These are phyloP conservation scores for Drosophila hydei DNA, from an alignment of 1,140 invertebrate genomes.

Conservation along the genomic window DNA sequence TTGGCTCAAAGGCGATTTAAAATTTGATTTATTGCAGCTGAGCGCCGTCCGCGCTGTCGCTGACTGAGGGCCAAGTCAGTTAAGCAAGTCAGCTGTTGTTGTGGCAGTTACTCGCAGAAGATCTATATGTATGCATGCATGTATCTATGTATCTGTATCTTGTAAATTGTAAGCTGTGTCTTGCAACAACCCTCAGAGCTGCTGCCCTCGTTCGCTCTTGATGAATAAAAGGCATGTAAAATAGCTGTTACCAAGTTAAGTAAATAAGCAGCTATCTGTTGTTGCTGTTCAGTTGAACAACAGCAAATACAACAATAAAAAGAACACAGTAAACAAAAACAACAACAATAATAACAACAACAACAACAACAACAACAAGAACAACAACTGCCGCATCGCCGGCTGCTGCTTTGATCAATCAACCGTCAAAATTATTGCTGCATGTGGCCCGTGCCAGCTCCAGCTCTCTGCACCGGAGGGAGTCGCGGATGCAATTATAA, in stretches of 20 bases:
- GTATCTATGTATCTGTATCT: conserved; percentile 26
- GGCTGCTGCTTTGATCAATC: conserved; percentile 78
- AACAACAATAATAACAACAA: conserved; percentile 3
- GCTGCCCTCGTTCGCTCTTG: conserved; percentile 8
- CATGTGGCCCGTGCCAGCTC: conserved; percentile 53
- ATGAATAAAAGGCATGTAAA: conserved; percentile 43
- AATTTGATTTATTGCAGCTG: conserved; percentile 75
- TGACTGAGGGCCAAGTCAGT: conserved; percentile 24
- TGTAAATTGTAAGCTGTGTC: conserved; percentile 52
- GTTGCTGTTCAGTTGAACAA: conserved; percentile 10
- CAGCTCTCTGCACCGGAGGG: conserved; percentile 16
- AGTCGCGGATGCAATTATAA: conserved; percentile 79
- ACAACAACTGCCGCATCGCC: conserved; percentile 25
- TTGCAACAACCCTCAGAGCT: conserved; percentile 30
- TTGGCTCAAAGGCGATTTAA: conserved; percentile 76
- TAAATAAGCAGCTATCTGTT: conserved; percentile 61
- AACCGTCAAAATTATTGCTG: conserved; percentile 79
- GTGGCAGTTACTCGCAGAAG: conserved; percentile 20
- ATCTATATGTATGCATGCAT: background rate
- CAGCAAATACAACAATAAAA: conserved; percentile 47
- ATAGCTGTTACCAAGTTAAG: conserved; percentile 26
- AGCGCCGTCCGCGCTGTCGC: conserved; percentile 19
- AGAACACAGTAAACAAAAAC: conserved; percentile 44
- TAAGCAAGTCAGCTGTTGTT: conserved; percentile 55
- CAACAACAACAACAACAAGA: conserved; percentile 19